Conservation (phyloP, 2,888 invertebrate species). For the Perdita meconis region DNA sequence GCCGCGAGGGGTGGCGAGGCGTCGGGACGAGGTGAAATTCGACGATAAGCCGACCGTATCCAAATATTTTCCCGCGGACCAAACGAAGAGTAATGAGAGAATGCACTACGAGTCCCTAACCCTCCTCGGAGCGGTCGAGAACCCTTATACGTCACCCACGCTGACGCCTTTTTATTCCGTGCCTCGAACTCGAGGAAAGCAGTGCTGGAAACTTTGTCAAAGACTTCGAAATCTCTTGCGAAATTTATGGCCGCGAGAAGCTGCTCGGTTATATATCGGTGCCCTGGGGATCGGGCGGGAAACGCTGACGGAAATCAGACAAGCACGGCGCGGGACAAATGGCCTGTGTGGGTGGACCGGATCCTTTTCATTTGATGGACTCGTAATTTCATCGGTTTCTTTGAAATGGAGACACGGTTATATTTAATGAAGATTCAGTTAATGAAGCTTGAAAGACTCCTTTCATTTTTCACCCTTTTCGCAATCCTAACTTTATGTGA, state of each 20-base stretch:
- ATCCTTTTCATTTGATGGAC: no score
- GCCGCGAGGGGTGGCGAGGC: slow-evolving; percentile 23
- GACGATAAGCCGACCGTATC: slow-evolving; percentile 71
- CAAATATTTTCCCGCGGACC: slow-evolving; percentile 70
- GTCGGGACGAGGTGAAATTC: slow-evolving; percentile 48
- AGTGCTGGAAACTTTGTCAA: slow-evolving; percentile 34
- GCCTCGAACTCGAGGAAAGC: slow-evolving; percentile 10
- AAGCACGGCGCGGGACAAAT: slow-evolving; percentile 2
- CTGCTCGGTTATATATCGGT: slow-evolving; percentile 20
- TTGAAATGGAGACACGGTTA: no score
- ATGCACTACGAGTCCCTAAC: neutral
- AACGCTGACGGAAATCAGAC: slow-evolving; percentile 20
- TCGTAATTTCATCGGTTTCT: no score
- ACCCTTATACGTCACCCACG: slow-evolving; percentile 4
- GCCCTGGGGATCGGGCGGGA: slow-evolving; percentile 8
- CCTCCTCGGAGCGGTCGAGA: neutral
- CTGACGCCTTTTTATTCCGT: slow-evolving; percentile 18
- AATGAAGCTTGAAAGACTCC: no score
- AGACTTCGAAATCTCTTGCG: slow-evolving; percentile 27
- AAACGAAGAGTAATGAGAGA: slow-evolving; percentile 73
- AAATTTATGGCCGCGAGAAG: slow-evolving; percentile 33
- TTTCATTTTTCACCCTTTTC: no score
- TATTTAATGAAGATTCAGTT: no score
- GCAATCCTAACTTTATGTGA: no score
- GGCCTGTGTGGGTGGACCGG: no score